Evolutionary conservation across 2,888 invertebrate species (phyloP).

Genomic region (Aspidapion aeneum): DNA sequence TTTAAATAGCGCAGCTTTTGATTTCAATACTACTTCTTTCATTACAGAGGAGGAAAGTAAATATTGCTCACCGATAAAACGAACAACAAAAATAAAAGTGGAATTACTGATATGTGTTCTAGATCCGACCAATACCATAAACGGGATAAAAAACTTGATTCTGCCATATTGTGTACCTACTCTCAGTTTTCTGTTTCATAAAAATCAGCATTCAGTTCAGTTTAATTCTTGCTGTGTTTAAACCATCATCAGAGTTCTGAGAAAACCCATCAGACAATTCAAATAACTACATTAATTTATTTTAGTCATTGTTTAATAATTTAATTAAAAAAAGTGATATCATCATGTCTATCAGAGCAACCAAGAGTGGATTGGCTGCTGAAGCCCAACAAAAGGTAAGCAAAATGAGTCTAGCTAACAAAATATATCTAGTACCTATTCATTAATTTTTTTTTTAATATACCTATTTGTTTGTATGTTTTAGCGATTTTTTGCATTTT

Average conservation of each 20-base stretch:
- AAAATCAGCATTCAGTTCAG: background rate
- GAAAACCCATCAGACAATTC: too few species aligned
- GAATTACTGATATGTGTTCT: background rate
- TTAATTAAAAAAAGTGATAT: background rate
- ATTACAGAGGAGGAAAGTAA: too few species aligned
- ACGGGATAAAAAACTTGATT: too few species aligned
- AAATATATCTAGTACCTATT: too few species aligned
- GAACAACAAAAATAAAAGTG: background rate
- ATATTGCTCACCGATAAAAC: background rate
- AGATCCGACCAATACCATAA: background rate
- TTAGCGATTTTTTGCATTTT: too few species aligned
- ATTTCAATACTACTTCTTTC: too few species aligned
- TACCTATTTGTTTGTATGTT: too few species aligned
- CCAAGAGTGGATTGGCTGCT: slow-evolving; percentile 93
- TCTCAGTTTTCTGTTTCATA: background rate
- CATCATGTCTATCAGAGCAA: slow-evolving; percentile 62
- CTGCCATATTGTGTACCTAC: too few species aligned
- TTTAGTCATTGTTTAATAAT: background rate
- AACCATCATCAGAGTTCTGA: background rate
- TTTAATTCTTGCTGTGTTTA: background rate
- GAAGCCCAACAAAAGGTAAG: slow-evolving; percentile 91
- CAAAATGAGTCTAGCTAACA: too few species aligned
- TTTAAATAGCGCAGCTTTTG: too few species aligned
- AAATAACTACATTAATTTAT: too few species aligned
- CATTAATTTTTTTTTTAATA: too few species aligned